phyloP scores from a whole-genome alignment of 2,888 invertebrate species.

The Drosophila lutescens region DNA sequence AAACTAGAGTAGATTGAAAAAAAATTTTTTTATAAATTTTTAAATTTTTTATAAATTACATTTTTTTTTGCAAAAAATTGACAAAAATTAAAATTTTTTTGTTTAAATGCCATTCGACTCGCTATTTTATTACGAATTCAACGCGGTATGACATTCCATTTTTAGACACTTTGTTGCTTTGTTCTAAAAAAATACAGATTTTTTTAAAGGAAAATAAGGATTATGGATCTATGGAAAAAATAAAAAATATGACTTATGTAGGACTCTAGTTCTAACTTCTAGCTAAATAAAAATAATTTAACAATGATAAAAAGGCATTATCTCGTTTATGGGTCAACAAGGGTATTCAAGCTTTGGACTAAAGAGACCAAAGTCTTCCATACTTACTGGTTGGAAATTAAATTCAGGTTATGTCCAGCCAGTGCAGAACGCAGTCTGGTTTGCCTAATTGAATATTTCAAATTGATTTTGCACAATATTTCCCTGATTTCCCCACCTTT shows the following conservation, averaged over 20 bases:
- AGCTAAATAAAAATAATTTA: neutral
- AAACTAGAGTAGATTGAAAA: too few species aligned
- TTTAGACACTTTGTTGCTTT: too few species aligned
- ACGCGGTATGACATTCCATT: neutral
- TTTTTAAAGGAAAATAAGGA: too few species aligned
- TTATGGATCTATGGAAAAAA: too few species aligned
- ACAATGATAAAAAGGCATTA: neutral
- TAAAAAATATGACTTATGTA: too few species aligned
- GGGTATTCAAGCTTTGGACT: neutral
- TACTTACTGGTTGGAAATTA: conserved; percentile 10
- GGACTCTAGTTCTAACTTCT: too few species aligned
- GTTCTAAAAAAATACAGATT: too few species aligned
- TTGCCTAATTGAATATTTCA: conserved; percentile 46
- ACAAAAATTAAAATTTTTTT: too few species aligned
- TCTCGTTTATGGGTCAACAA: neutral
- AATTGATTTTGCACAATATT: conserved; percentile 34
- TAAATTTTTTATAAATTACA: too few species aligned
- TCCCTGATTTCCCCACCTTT: conserved; percentile 2
- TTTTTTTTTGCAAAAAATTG: too few species aligned
- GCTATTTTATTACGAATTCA: neutral
- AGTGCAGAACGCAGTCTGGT: conserved; percentile 6
- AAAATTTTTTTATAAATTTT: too few species aligned
- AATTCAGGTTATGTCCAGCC: conserved; percentile 7
- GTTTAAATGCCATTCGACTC: neutral
- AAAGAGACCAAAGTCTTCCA: neutral